Evolutionary conservation across 2,797 vertebrate species (phyloP).

Genomic region (Argya squamiceps): DNA sequence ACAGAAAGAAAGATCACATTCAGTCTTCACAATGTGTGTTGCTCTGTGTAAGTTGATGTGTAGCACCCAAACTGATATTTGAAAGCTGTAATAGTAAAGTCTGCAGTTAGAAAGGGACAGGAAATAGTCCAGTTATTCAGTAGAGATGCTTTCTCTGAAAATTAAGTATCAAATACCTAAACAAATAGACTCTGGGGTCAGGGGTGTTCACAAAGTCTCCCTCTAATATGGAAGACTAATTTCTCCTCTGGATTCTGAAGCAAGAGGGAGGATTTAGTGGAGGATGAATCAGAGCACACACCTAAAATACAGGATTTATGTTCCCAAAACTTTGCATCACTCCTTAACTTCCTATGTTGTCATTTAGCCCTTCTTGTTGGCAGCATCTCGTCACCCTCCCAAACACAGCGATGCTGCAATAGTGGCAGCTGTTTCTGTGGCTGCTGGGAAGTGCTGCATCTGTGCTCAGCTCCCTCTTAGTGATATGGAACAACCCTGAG

Average conservation of each 20-base stretch:
- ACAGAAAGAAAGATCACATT: background rate
- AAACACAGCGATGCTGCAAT: accelerated
- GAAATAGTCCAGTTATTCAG: background rate
- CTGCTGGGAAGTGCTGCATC: background rate
- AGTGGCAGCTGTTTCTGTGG: accelerated
- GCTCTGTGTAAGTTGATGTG: background rate
- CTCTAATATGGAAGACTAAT: background rate
- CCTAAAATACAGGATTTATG: background rate
- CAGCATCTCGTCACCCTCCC: background rate
- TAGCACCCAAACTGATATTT: background rate
- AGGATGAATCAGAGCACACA: accelerated
- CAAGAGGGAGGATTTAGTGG: background rate
- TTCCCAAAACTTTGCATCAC: background rate
- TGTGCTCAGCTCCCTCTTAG: background rate
- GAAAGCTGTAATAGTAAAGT: background rate
- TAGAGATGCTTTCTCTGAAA: background rate
- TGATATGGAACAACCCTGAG: background rate
- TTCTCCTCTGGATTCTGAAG: background rate
- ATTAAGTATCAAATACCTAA: background rate
- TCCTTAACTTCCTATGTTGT: background rate
- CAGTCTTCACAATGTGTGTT: background rate
- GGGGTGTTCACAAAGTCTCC: background rate
- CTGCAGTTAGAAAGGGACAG: background rate
- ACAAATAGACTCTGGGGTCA: background rate
- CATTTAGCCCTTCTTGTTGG: background rate